Base-by-base conservation (phyloP, 2,888 invertebrate species). In the Halictus ligatus region DNA sequence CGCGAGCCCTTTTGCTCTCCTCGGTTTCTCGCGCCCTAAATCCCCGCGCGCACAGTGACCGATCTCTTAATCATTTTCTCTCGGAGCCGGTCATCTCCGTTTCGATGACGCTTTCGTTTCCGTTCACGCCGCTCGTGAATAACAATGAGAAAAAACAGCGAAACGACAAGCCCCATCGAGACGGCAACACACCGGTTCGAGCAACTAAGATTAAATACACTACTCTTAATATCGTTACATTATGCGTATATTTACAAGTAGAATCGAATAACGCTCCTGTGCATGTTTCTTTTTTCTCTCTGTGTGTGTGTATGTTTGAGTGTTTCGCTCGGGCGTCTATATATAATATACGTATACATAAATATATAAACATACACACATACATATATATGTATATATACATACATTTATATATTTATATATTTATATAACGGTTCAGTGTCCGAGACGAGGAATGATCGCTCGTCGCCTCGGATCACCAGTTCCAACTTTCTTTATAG, bases 201-300 rank as follows among this genome's bases (percentile, higher is more conserved):
- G 86, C 80, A 90, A 87, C 89, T 91, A 91, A 76, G 85, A 89
- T 93, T 93, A 92, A 92, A 93, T 93, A 92, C 89, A 90, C 86
- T 82, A 78, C 13, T 58, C 75, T 90, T 83, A 76, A 79, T 88
- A 90, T 89, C 77, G 79, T 90, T 91, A 91, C 90, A 93, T 93
- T 92, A 92, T 92, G 93, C 93, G 87, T 89, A 86, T 89, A 91
- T 89, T 67, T 89, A 91, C 88, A 90, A n/a, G 81, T 87, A 74
- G 86, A 87, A 60, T 89, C 84, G 82, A 78, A 81, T 85, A 87
- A 87, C 88, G 82, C 83, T 71, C 43, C 76, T 83, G 76, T 85
- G 85, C 73, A 79, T 67, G 60, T 75, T 72, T 43, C 12, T n/a
- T 54, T n/a, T n/a, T n/a, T 58, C 58, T 58, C 18, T 71, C n/a